Evolutionary conservation across 2,113 vertebrate species (phyloP).

Genomic region (Otus sunia): DNA sequence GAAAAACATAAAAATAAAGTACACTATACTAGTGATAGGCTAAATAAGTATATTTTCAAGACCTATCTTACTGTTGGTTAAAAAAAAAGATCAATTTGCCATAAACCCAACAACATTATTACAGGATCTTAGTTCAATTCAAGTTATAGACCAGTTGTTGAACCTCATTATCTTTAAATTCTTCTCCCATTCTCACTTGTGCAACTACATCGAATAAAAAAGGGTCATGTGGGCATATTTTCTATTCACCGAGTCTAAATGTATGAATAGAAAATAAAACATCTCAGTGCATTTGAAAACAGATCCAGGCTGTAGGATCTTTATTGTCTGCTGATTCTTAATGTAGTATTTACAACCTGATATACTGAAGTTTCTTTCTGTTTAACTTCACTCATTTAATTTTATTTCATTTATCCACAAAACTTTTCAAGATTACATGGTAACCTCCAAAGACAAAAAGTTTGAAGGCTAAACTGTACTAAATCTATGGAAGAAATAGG

Average conservation of each 20-base stretch:
- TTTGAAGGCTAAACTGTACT: background rate
- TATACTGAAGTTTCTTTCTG: background rate
- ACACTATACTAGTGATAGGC: too few relatives aligned
- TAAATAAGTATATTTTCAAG: background rate
- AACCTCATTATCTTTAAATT: background rate
- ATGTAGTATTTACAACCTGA: background rate
- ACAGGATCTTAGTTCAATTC: background rate
- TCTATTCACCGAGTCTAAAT: background rate
- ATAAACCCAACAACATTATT: background rate
- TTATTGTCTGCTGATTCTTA: background rate
- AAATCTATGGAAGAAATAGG: background rate
- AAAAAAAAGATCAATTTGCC: background rate
- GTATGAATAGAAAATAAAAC: background rate
- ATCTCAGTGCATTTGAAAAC: background rate
- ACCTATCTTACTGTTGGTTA: accelerated
- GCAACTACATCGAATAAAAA: background rate
- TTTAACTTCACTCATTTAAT: background rate
- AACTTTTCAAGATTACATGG: background rate
- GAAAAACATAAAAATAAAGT: background rate
- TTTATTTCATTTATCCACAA: background rate
- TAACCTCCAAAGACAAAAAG: background rate
- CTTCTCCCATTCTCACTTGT: background rate
- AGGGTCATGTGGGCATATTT: background rate
- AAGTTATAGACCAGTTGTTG: background rate
- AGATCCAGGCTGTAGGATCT: background rate